Evolutionary conservation across 1,140 invertebrate genomes (phyloP), one percentile per base, ranked within the genome.

Genomic region (Scaptomyza pallida): DNA sequence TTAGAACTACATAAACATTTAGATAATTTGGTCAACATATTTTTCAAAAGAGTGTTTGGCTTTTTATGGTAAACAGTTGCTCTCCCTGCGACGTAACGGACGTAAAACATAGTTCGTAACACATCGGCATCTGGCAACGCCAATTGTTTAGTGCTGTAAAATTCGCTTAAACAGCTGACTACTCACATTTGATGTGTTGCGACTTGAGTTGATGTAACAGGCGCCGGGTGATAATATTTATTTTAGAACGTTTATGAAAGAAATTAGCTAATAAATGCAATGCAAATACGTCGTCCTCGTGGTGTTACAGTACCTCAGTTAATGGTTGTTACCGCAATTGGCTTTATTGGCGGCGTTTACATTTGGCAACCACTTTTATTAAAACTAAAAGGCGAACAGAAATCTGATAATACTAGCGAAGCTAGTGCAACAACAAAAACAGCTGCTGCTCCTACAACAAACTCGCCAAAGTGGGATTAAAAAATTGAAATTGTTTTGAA

Each of bases 211-310:
- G 55, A 72, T 67, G 69, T 72, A 72, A 72, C 55, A 72, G 16
- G 16, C 12, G 12, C 63, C 62, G 63, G 69, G 41, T 13, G 52
- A 12, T 16, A 71, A 37, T 35, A 51, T 3, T 43, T n/a, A n/a
- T 72, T 17, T 8, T 19, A 10, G 12, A 43, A 8, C 45, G 48
- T 52, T 3, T 30, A 30, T 9, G 26, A 30, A 30, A 30, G 5
- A 23, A 44, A 30, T 37, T 19, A 19, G 4, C 35, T 30, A 26
- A 0, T 21, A 52, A 40, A 40, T 81, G 80, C 45, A 50, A 92
- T 92, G 91, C 89, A 88, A 81, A 92, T 92, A 63, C 91, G 91
- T 71, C 88, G 91, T 55, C 91, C 91, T 13, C 74, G 72, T 5
- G 91, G 91, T 65, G 62, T 92, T 5, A 91, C 91, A 69, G 67